Evolutionary conservation across 2,797 vertebrate species (phyloP).

Genomic region (Tenualosa ilisha): DNA sequence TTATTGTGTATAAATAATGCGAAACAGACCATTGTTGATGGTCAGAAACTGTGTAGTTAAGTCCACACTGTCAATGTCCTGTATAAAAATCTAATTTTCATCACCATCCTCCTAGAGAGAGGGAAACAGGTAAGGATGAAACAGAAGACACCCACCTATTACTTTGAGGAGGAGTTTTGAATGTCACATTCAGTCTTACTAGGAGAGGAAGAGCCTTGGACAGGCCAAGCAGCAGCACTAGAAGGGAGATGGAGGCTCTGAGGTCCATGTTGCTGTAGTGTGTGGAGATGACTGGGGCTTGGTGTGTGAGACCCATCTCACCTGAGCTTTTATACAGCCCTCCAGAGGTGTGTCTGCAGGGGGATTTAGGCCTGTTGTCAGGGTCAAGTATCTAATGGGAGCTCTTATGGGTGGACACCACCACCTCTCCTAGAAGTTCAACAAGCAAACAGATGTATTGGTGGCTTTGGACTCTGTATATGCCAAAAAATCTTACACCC

Average conservation of each 20-base stretch:
- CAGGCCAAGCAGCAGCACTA: conserved; percentile 15
- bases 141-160: background rate
- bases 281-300: background rate
- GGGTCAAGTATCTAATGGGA: conserved; percentile 3
- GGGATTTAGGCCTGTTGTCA: background rate
- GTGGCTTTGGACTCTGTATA: too few species aligned
- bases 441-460: background rate
- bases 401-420: background rate
- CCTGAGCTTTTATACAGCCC: conserved; percentile 18
- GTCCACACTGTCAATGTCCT: conserved; percentile 18
- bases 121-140: background rate
- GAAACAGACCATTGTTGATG: conserved; percentile 47
- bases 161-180: background rate
- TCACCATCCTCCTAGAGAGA: background rate
- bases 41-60: conserved; percentile 56
- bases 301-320: background rate
- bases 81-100: background rate
- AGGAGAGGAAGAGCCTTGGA: background rate
- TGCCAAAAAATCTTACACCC: too few species aligned
- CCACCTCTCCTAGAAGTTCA: background rate
- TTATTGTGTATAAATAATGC: background rate
- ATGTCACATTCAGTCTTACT: background rate
- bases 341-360: conserved; percentile 2
- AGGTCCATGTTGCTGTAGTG: conserved; percentile 13
- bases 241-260: conserved; percentile 17